Base-by-base conservation (phyloP, 2,888 invertebrate genomes). In the Merodon equestris region DNA sequence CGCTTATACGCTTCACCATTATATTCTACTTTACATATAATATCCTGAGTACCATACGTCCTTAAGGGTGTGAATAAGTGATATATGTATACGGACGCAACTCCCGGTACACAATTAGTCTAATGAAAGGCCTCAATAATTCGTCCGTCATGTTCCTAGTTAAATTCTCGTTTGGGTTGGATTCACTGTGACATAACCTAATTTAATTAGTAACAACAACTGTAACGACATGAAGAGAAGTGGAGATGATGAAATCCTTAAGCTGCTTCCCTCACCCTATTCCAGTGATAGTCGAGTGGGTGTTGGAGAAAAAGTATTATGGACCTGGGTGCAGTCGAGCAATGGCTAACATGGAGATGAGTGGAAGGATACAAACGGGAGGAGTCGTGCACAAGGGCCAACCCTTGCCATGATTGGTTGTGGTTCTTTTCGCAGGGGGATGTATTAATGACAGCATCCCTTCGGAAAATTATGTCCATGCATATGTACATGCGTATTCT, bases 91-190 rank as follows among this genome's bases (percentile, higher is more conserved):
- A 44, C 36, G 54, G 53, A 64, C 47, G 54, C 60, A 19, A 70
- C 57, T 70, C 42, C 42, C 34, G 18, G 27, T 40, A 14, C 17
- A 70, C 70, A 70, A 70, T 70, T 70, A 70, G 54, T 54, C 40
- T 70, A 70, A 70, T 70, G 60, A 70, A 70, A 61, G 58, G 14
- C 58, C 68, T 68, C 68, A 68, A 68, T 68, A 68, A 54, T 54
- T 54, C 48, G 54, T 61, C 34, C 53, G 54, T 54, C 60, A 48
- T 70, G 60, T 60, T 40, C 27, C 40, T 53, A 48, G 60, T 70
- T 54, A 48, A 44, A 57, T 50, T 67, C 57, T 42, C 57, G 5
- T 54, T 56, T 40, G 47, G 68, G 67, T 67, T 60, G 51, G 58
- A 58, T 68, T 53, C 68, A 18, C 19, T 70, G 60, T 70, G 60